Evolutionary conservation across 2,797 vertebrate species (phyloP), one percentile per base, ranked within the genome.

Genomic region (Notoglanidium macrostoma): DNA sequence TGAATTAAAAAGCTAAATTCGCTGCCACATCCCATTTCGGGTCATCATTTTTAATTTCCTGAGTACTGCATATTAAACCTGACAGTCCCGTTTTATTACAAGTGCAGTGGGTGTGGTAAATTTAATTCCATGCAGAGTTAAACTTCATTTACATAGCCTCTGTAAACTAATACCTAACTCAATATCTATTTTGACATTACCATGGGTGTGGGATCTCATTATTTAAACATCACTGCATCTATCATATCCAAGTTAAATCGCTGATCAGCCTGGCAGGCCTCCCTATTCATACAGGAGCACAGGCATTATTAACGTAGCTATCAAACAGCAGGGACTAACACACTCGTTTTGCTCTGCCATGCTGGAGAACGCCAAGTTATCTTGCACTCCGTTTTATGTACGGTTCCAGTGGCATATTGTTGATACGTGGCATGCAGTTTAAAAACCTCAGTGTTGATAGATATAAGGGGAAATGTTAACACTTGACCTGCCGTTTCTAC

Each of bases 351-450:
- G 59, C 57, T 84, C 55, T 54, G 85, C 81, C 59, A 80, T 51
- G 32, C 55, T 65, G 72, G 84, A 74, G 84, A 68, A 35, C 14
- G 61, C 15, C 0, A 29, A 78, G 80, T 89, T 91, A 82, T 85
- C 80, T 67, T 85, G 63, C 61, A 40, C 26, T 35, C 67, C 77
- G 67, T 54, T 85, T 88, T 83, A 59, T 54, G 79, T 46, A n/a
- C 29, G 85, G 84, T 80, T 68, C 19, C 67, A 46, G 17, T 70
- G 55, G 70, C 55, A 63, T 44, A 65, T 89, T 35, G 80, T 91
- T 92, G 90, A 93, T 92, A 92, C 85, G 85, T 11, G 57, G 85
- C 77, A 85, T 44, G 44, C 49, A 57, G 81, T 86, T 80, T 82
- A 74, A 87, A 89, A 89, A 88, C 15, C 68, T n/a, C 26, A 8